Evolutionary conservation across 1,140 invertebrate species (phyloP).

Genomic region (Bombus pyrosoma): DNA sequence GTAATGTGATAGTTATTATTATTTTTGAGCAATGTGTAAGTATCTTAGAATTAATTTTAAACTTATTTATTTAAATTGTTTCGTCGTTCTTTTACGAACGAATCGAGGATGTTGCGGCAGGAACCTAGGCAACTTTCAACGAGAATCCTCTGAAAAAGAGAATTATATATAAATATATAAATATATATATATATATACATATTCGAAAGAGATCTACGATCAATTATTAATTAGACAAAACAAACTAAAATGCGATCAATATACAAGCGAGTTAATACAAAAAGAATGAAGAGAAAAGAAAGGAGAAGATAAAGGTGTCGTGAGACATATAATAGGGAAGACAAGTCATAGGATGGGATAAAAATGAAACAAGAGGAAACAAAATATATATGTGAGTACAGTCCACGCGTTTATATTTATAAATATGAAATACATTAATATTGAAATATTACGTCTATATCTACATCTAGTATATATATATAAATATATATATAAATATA

Average conservation of each 20-base stretch:
- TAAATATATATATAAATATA: conserved; percentile 72
- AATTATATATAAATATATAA: conserved; percentile 68
- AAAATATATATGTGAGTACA: conserved; percentile 74
- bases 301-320: background rate
- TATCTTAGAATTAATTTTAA: background rate
- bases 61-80: background rate
- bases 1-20: conserved; percentile 16
- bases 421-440: conserved; percentile 73
- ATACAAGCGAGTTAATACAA: conserved; percentile 22
- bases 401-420: conserved; percentile 79
- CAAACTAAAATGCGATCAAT: conserved; percentile 30
- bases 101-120: background rate
- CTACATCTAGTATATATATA: conserved; percentile 73
- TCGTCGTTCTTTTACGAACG: background rate
- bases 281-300: background rate
- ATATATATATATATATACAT: conserved; percentile 64
- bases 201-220: conserved; percentile 72
- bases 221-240: conserved; percentile 74
- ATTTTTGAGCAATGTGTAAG: background rate
- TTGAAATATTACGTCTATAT: conserved; percentile 77
- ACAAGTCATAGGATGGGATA: background rate
- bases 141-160: conserved; percentile 30
- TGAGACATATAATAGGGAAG: background rate
- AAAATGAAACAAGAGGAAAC: conserved; percentile 61
- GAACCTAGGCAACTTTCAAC: conserved; percentile 35